Evolutionary conservation across 2,888 invertebrate species (phyloP), one percentile per base, ranked within the genome.

Genomic region (Pterostichus niger): DNA sequence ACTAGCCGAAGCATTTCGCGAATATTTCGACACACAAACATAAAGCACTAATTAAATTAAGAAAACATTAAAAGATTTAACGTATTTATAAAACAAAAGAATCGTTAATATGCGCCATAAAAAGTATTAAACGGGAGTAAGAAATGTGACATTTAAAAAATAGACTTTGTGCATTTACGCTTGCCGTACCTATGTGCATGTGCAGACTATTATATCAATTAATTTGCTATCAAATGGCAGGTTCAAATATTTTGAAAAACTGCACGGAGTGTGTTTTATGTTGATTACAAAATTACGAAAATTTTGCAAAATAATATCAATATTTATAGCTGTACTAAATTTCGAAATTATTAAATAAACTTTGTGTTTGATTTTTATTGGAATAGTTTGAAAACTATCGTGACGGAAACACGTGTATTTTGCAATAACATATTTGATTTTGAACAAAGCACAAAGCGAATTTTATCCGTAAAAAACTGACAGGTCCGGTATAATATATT

Each of bases 121-220:
- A 49, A 35, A 35, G 33, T n/a, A 56, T 56, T 17, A 17, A 9
- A 44, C 44, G 15, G 17, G 44, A 11, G 15, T 71, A 71, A 24
- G n/a, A 64, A 59, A 64, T 64, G 64, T 71, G 68, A 71, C 68
- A 71, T 71, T 71, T 71, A 71, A 71, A 71, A 71, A 71, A 71
- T 71, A 71, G 68, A 71, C 44, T 15, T 44, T 17, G 40, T 71
- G 17, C 64, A 5, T 71, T 44, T 44, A 71, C 15, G 68, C 68
- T 44, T 71, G 68, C 15, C 44, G n/a, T n/a, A n/a, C n/a, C 3
- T 24, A 24, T 24, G 24, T 24, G 24, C 24, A 24, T 24, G 24
- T 24, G 24, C 24, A 24, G 24, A 24, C 2, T 24, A 24, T 24
- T 24, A 24, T 24, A 24, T 24, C 10, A 11, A 59, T 59, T 59